Evolutionary conservation across 2,113 vertebrate genomes (phyloP).

Genomic region (Caretta caretta): DNA sequence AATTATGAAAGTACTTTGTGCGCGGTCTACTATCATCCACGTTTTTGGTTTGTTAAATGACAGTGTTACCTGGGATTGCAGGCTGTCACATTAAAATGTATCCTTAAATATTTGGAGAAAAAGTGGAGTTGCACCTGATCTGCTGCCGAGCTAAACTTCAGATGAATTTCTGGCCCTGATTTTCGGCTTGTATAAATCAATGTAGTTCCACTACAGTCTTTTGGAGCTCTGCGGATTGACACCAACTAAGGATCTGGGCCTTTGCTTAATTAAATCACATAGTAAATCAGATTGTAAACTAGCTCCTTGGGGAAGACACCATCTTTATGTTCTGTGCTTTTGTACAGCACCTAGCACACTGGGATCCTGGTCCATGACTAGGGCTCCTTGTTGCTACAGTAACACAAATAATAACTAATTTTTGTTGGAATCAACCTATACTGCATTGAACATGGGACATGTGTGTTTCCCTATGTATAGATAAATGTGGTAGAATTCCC

Average conservation of each 20-base stretch:
- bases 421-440: too few species aligned
- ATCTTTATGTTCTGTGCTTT: background rate
- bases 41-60: background rate
- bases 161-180: background rate
- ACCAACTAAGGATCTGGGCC: background rate
- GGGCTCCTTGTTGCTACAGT: too few species aligned
- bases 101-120: slow-evolving; percentile 49
- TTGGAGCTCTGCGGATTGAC: background rate
- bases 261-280: background rate
- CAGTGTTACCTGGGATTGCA: background rate
- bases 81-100: too few species aligned
- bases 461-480: background rate
- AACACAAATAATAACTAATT: too few species aligned
- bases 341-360: background rate
- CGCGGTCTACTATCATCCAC: background rate
- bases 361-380: too few species aligned
- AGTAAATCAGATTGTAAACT: too few species aligned
- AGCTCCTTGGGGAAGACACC: too few species aligned
- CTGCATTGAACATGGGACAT: too few species aligned
- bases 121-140: background rate
- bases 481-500: background rate
- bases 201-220: background rate
- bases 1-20: background rate
- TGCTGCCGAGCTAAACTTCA: background rate
- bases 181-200: background rate